Percentiles rank a stretch among this genome's conserved stretches.
These are phyloP conservation scores for Patella pellucida DNA, from an alignment of 2,888 invertebrate species.

Conservation along the genomic window DNA sequence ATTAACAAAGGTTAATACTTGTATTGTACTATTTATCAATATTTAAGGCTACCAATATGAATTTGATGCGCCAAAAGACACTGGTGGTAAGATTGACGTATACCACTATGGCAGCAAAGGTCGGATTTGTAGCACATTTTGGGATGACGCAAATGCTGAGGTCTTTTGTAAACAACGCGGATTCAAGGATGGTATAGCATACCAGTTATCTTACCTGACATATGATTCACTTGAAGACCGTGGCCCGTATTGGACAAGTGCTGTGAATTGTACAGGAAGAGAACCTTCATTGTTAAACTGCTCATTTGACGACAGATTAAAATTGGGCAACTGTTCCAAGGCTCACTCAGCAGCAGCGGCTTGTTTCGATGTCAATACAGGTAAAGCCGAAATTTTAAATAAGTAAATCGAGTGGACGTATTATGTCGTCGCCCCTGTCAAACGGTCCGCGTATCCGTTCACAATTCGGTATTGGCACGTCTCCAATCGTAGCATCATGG, in stretches of 20 bases:
- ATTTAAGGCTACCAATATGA: slow-evolving; percentile 44
- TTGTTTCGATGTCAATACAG: slow-evolving; percentile 52
- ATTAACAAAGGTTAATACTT: no score
- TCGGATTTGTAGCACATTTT: slow-evolving; percentile 70
- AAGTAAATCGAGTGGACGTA: no score
- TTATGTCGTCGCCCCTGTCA: no score
- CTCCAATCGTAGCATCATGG: no score
- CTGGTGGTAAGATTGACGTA: slow-evolving; percentile 38
- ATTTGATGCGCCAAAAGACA: slow-evolving; percentile 26
- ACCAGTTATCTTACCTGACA: slow-evolving; percentile 37
- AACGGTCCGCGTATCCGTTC: no score
- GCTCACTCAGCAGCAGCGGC: slow-evolving; percentile 50
- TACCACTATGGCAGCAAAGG: slow-evolving; percentile 58
- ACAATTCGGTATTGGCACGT: no score
- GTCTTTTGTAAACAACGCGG: slow-evolving; percentile 51
- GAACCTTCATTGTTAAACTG: slow-evolving; percentile 49
- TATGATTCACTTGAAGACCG: slow-evolving; percentile 34
- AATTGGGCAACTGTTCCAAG: slow-evolving; percentile 48
- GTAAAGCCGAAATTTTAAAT: slow-evolving; percentile 25
- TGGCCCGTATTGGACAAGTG: slow-evolving; percentile 53
- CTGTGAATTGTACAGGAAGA: slow-evolving; percentile 54
- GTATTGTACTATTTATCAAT: no score
- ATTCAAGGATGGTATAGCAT: slow-evolving; percentile 47
- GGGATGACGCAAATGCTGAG: slow-evolving; percentile 52
- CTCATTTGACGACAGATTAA: slow-evolving; percentile 40